Evolutionary conservation across 1,140 invertebrate species (phyloP).

Genomic region (Varroa destructor): DNA sequence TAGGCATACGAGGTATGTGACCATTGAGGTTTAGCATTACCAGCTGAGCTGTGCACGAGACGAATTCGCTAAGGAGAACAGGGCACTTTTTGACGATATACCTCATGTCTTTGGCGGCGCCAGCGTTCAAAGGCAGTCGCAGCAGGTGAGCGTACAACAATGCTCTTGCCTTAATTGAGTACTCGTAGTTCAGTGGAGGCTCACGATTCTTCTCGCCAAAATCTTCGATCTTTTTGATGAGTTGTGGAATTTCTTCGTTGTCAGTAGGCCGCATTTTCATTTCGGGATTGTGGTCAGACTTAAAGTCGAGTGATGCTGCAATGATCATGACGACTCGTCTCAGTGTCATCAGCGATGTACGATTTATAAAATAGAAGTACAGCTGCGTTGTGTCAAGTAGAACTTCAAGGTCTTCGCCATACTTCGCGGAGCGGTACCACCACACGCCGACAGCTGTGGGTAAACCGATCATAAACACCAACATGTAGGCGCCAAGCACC

Average conservation of each 20-base stretch:
- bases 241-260: slow-evolving; percentile 81
- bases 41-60: slow-evolving; percentile 82
- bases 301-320: slow-evolving; percentile 88
- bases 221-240: slow-evolving; percentile 78
- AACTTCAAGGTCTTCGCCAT: slow-evolving; percentile 51
- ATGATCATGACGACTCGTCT: slow-evolving; percentile 90
- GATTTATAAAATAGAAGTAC: slow-evolving; percentile 89
- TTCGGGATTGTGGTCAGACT: slow-evolving; percentile 81
- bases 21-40: slow-evolving; percentile 78
- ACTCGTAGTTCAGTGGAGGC: slow-evolving; percentile 75
- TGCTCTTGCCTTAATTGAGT: slow-evolving; percentile 89
- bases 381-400: slow-evolving; percentile 85
- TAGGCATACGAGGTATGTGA: slow-evolving; percentile 63
- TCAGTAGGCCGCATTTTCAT: slow-evolving; percentile 82
- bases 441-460: slow-evolving; percentile 86
- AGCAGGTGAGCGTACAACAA: slow-evolving; percentile 88
- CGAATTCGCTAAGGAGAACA: slow-evolving; percentile 93
- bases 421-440: slow-evolving; percentile 97
- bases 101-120: slow-evolving; percentile 40
- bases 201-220: slow-evolving; percentile 91
- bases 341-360: slow-evolving; percentile 83
- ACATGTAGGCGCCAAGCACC: slow-evolving; percentile 78
- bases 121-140: slow-evolving; percentile 57
- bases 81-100: slow-evolving; percentile 85
- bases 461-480: slow-evolving; percentile 94